These are phyloP conservation scores for Gila orcuttii DNA, from an alignment of 2,113 vertebrate genomes.

Conservation along the genomic window DNA sequence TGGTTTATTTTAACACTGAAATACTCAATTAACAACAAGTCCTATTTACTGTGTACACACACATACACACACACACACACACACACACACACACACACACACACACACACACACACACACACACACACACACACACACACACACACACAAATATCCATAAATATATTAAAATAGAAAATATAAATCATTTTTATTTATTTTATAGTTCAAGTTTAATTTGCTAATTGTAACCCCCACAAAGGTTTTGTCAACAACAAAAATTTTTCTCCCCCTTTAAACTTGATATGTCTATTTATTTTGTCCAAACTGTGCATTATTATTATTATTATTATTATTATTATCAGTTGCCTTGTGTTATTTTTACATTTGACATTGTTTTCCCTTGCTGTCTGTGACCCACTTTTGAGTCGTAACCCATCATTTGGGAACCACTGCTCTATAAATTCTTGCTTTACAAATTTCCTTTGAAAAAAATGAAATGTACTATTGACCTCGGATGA, in stretches of 20 bases:
- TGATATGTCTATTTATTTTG: not conserved
- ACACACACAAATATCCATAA: no score
- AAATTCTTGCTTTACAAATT: not conserved
- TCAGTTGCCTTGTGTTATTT: slow-evolving; percentile 27
- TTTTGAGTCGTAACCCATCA: not conserved
- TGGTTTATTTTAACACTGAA: not conserved
- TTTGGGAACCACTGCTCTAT: not conserved
- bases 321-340: not conserved
- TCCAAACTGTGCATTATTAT: not conserved
- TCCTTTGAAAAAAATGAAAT: not conserved
- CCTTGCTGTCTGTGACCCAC: not conserved
- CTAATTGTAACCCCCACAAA: no score
- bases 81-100: no score
- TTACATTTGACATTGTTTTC: slow-evolving; percentile 9
- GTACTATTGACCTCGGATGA: not conserved
- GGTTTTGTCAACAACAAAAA: not conserved
- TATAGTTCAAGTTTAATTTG: no score
- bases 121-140: no score
- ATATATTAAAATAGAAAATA: no score
- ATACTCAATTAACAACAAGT: not conserved
- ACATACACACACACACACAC: no score
- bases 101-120: no score
- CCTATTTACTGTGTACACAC: no score
- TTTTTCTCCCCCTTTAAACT: not conserved
- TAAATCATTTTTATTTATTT: no score